Evolutionary conservation across 1,140 invertebrate genomes (phyloP).

Genomic region (Ceratosolen fusciceps): DNA sequence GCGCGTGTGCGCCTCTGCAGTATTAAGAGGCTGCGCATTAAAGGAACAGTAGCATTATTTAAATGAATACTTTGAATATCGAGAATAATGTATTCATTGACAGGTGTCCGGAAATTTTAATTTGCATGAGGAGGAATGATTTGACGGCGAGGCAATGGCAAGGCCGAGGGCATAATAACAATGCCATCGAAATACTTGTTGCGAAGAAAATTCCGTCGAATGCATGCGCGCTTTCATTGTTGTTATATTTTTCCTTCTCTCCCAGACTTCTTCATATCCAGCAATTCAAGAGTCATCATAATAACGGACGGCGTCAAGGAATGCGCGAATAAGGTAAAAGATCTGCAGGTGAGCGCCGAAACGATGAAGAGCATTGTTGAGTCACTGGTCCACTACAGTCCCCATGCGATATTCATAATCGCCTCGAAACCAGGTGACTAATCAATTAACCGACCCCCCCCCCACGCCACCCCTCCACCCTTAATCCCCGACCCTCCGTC

Average conservation of each 20-base stretch:
- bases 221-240: no score
- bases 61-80: conserved; percentile 11
- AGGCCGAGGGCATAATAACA: neutral
- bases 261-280: conserved; percentile 74
- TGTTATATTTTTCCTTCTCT: neutral
- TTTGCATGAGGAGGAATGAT: neutral
- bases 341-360: conserved; percentile 75
- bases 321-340: conserved; percentile 72
- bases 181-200: neutral
- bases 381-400: conserved; percentile 73
- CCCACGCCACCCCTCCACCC: no score
- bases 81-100: neutral
- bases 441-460: neutral
- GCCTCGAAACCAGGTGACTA: conserved; percentile 74
- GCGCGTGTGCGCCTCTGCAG: neutral
- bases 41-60: neutral
- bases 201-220: neutral
- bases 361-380: conserved; percentile 76
- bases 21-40: neutral
- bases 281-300: conserved; percentile 74
- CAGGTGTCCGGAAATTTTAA: neutral
- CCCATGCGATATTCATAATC: conserved; percentile 74
- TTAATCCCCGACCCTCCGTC: no score
- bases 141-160: neutral
- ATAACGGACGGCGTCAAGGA: conserved; percentile 73